Evolutionary conservation across 2,113 vertebrate genomes (phyloP).

Genomic region (Gorilla gorilla): DNA sequence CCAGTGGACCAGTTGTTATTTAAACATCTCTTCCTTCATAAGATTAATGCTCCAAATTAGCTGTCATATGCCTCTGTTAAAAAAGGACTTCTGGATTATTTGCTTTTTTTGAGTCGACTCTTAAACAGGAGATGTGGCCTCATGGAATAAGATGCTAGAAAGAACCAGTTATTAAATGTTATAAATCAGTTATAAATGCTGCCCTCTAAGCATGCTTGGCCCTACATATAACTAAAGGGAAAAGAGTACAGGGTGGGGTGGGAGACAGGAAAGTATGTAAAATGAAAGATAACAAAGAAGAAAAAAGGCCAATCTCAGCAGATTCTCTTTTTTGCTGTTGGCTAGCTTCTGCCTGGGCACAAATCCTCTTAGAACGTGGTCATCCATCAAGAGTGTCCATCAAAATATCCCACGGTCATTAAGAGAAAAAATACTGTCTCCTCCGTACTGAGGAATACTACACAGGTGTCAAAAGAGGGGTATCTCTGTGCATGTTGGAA

Average conservation of each 20-base stretch:
- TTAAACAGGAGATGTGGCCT: background rate
- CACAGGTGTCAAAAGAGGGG: background rate
- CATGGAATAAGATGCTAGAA: background rate
- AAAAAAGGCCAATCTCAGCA: background rate
- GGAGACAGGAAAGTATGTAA: background rate
- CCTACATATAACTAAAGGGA: background rate
- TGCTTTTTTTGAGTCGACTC: background rate
- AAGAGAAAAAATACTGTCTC: background rate
- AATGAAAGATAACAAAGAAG: too few relatives aligned
- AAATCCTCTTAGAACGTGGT: background rate
- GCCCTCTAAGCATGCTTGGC: background rate
- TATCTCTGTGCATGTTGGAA: background rate
- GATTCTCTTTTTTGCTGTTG: background rate
- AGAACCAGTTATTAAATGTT: background rate
- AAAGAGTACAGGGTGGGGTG: too few relatives aligned
- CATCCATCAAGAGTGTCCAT: background rate
- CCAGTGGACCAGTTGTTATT: background rate
- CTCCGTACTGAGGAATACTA: background rate
- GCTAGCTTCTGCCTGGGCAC: background rate
- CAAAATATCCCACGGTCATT: background rate
- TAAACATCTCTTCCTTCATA: background rate
- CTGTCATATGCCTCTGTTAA: background rate
- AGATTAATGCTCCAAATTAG: background rate
- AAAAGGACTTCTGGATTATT: background rate
- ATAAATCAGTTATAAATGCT: background rate